A percentile compares a stretch with the other conserved stretches of the same genome.
phyloP scores from a whole-genome alignment of 1,140 invertebrate species.

The Venturia canescens region DNA sequence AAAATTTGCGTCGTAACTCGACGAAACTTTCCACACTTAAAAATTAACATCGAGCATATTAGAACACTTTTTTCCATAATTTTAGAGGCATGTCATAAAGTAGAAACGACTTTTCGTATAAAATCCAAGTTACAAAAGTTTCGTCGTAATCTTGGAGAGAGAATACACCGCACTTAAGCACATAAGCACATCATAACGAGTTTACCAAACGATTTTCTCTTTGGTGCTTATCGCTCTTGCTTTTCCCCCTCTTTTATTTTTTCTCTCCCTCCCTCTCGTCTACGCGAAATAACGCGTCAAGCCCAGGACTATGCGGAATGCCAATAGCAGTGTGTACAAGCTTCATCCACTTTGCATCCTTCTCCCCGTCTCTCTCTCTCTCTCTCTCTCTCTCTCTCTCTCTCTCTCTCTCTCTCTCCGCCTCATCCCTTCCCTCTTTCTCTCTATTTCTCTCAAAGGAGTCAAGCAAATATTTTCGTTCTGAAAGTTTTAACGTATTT shows the following conservation, averaged over 20 bases:
- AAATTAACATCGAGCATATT: no score
- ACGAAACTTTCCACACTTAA: no score
- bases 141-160: not conserved
- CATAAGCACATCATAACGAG: constrained; percentile 24
- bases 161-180: constrained; percentile 13
- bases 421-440: constrained; percentile 49
- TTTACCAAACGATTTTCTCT: constrained; percentile 33
- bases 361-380: constrained; percentile 47
- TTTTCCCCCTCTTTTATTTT: not conserved
- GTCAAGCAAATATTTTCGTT: constrained; percentile 20
- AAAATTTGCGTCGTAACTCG: no score
- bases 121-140: constrained; percentile 6
- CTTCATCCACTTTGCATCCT: constrained; percentile 43
- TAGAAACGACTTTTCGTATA: not conserved
- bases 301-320: constrained; percentile 34
- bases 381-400: constrained; percentile 39
- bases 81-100: no score
- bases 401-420: constrained; percentile 41
- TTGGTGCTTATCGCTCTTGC: constrained; percentile 29
- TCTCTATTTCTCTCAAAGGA: constrained; percentile 30
- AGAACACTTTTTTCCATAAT: no score
- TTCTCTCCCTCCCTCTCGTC: not conserved
- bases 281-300: constrained; percentile 36
- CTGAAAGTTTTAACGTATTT: constrained; percentile 20
- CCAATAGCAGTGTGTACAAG: constrained; percentile 28